Evolutionary conservation across 1,140 invertebrate species (phyloP).

Genomic region (Trachymyrmex septentrionalis): DNA sequence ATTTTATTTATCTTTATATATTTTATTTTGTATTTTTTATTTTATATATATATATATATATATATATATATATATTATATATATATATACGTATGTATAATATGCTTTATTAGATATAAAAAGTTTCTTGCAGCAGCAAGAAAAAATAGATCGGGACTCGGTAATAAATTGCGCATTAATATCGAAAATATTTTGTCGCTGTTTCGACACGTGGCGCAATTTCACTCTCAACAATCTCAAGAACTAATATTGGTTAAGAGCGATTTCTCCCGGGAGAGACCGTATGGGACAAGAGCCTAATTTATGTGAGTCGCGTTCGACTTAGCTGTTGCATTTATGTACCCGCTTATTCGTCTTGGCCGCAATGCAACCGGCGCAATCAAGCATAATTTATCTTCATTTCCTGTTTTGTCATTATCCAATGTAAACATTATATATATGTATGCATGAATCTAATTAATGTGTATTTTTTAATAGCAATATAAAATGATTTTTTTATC

Average conservation of each 20-base stretch:
- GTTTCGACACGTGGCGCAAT: not conserved
- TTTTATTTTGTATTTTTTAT: not conserved
- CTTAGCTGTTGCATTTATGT: slow-evolving; percentile 30
- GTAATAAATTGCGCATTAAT: not conserved
- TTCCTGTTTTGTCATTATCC: slow-evolving; percentile 6
- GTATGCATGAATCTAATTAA: slow-evolving; percentile 9
- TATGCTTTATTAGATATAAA: not conserved
- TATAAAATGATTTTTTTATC: not conserved
- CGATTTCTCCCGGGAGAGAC: slow-evolving; percentile 37
- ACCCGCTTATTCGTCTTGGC: slow-evolving; percentile 29
- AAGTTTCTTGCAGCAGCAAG: not conserved
- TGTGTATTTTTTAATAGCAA: not conserved
- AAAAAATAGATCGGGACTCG: not conserved
- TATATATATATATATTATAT: too few species aligned
- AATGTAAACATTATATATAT: not conserved
- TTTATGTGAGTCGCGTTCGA: slow-evolving; percentile 18
- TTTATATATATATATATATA: too few species aligned
- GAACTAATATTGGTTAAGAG: slow-evolving; percentile 33
- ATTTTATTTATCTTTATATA: not conserved
- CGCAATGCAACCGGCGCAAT: slow-evolving; percentile 10
- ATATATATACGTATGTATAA: not conserved
- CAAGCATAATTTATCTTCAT: slow-evolving; percentile 17
- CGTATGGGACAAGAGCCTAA: slow-evolving; percentile 2
- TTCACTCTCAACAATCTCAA: not conserved
- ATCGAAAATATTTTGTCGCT: not conserved